phyloP scores from a whole-genome alignment of 2,888 invertebrate genomes.

The Stenolophus ochropezus region DNA sequence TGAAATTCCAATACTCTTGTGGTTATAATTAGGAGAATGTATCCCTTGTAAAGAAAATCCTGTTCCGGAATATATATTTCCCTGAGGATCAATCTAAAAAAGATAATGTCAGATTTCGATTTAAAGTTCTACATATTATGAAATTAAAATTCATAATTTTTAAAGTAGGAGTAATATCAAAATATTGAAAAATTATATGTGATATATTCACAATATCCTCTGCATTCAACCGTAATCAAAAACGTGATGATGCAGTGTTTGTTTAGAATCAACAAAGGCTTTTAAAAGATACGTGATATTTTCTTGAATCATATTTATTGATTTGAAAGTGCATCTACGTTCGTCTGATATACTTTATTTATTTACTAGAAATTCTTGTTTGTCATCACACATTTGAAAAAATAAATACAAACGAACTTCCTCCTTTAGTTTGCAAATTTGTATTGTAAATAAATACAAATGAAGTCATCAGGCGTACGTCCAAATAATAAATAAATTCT shows the following conservation, averaged over 20 bases:
- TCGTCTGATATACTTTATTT: not conserved
- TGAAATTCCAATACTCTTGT: slow-evolving; percentile 78
- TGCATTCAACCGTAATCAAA: not conserved
- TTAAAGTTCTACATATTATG: no score
- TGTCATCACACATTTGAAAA: not conserved
- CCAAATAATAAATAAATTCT: slow-evolving; percentile 55
- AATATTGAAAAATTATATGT: no score
- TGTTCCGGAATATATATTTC: slow-evolving; percentile 78
- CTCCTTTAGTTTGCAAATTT: no score
- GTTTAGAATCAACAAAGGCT: not conserved
- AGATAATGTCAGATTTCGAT: not conserved
- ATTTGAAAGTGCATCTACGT: not conserved
- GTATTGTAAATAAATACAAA: no score
- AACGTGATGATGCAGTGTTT: not conserved
- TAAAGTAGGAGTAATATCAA: no score
- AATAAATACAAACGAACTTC: not conserved
- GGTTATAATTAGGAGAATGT: slow-evolving; percentile 78
- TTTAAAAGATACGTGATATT: not conserved
- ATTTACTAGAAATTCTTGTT: not conserved
- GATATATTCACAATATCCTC: no score
- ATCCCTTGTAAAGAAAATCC: slow-evolving; percentile 80
- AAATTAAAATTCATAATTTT: no score
- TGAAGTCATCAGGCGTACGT: no score
- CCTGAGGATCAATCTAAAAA: slow-evolving; percentile 62
- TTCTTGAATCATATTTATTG: not conserved